A percentile compares a stretch with the other conserved stretches of the same genome.
These are phyloP conservation scores for Pholis gunnellus DNA, from an alignment of 2,113 vertebrate genomes.

Conservation along the genomic window DNA sequence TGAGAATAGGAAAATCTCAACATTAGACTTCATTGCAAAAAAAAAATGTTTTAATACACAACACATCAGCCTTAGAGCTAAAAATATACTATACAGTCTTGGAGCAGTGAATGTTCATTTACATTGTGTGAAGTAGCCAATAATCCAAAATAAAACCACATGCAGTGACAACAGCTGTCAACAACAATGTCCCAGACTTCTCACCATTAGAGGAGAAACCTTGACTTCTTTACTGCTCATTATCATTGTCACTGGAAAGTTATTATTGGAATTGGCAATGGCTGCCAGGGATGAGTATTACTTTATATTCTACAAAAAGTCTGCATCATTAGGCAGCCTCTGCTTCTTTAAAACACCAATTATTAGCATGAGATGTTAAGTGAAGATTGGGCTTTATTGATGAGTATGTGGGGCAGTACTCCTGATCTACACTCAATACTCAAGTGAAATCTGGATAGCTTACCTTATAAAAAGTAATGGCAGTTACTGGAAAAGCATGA, in stretches of 20 bases:
- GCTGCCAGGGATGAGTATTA: conserved; percentile 33
- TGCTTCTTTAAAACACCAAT: conserved; percentile 26
- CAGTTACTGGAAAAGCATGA: conserved; percentile 32
- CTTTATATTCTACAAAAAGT: conserved; percentile 43
- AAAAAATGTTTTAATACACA: neutral
- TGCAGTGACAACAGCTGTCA: conserved; percentile 14
- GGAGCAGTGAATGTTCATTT: neutral
- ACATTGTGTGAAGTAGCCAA: neutral
- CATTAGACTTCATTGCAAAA: neutral
- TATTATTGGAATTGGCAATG: conserved; percentile 50
- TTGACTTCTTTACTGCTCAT: conserved; percentile 44
- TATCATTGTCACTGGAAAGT: conserved; percentile 48
- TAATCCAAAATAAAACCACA: conserved; percentile 10
- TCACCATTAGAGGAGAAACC: conserved; percentile 3
- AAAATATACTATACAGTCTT: neutral
- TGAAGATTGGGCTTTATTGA: conserved; percentile 4
- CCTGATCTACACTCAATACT: conserved; percentile 37
- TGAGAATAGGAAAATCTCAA: neutral
- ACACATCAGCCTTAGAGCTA: neutral
- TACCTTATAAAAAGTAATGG: conserved; percentile 34
- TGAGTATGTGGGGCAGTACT: neutral
- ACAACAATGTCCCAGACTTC: neutral
- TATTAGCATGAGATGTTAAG: conserved; percentile 22
- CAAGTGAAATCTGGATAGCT: conserved; percentile 57
- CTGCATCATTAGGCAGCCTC: conserved; percentile 13